Evolutionary conservation across 2,797 vertebrate species (phyloP), one percentile per base, ranked within the genome.

Genomic region (Apogon hyalosoma): DNA sequence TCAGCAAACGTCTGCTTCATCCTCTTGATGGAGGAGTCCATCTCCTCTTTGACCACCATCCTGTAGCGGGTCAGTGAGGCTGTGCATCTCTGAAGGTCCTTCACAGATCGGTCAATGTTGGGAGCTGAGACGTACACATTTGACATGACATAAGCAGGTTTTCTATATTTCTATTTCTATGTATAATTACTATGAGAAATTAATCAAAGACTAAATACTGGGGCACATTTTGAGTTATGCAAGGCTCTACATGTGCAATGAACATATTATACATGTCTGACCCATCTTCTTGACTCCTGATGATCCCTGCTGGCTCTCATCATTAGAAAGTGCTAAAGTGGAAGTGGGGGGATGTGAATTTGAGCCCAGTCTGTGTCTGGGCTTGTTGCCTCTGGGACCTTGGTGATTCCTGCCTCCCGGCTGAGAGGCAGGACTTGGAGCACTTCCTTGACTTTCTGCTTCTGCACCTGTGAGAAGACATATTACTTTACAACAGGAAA

Each of bases 1-100:
- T 99, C 97, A 0, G 96, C 93, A 86, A 99, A 99, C 1, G 94
- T 95, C 83, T 93, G 95, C 83, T 98, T 98, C 95, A 99, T 98
- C 82, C 88, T 96, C 87, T 97, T 98, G 88, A 98, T 95, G 14
- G 97, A 98, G 0, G 93, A 89, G 66, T 99, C 97, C 96, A 98
- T 98, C 83, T 98, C 97, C 52, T 98, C 97, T 86, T 96, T 97
- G 67, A 99, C 95, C 79, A 98, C 94, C 36, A 96, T 95, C 63
- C 96, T 94, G 89, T 98, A 98, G 14, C 97, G 95, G 0, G 96
- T 96, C 79, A 99, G 93, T 0, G 97, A 98, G 1, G 95, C 97
- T 0, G 95, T 95, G 83, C 97, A 99, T 48, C 97, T 92, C 88
- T 99, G 97, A 61, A 99, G 93, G 88, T 99, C 97, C 90, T 99